Conservation (phyloP, 2,888 invertebrate species). For the Chirona hameri region DNA sequence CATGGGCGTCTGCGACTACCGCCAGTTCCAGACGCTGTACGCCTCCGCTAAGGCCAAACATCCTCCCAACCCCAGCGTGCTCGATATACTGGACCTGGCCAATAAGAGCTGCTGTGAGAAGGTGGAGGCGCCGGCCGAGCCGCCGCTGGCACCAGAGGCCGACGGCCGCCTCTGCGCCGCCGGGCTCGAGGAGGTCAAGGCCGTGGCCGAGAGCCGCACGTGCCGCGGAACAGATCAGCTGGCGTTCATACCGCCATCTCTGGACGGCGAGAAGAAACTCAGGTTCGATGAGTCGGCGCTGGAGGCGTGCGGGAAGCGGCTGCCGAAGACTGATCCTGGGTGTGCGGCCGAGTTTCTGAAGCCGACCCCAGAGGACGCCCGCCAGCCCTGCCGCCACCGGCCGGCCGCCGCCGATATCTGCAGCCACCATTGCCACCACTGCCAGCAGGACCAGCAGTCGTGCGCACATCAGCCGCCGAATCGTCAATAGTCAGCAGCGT, state of each 20-base stretch:
- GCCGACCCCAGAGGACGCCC: neutral
- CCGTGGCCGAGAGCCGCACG: neutral
- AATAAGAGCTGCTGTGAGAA: neutral
- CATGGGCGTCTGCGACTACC: conserved; percentile 22
- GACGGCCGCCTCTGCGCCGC: neutral
- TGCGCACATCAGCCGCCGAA: too few relatives aligned
- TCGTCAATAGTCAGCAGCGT: neutral
- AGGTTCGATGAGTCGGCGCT: neutral
- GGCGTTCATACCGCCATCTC: neutral
- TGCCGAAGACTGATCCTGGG: neutral
- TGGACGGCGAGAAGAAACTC: neutral
- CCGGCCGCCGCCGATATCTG: too few relatives aligned
- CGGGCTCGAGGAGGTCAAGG: neutral
- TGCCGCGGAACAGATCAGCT: neutral
- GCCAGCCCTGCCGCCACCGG: neutral
- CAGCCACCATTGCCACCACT: neutral
- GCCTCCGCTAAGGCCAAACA: neutral
- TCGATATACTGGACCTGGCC: neutral
- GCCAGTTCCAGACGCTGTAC: conserved; percentile 1
- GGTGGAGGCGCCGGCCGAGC: neutral
- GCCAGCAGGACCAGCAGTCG: too few relatives aligned
- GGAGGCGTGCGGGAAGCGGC: neutral
- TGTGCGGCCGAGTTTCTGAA: neutral
- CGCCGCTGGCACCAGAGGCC: neutral
- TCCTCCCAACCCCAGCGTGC: conserved; percentile 10